Conservation (phyloP, 2,113 vertebrate species). For the Bujurquina vittata region DNA sequence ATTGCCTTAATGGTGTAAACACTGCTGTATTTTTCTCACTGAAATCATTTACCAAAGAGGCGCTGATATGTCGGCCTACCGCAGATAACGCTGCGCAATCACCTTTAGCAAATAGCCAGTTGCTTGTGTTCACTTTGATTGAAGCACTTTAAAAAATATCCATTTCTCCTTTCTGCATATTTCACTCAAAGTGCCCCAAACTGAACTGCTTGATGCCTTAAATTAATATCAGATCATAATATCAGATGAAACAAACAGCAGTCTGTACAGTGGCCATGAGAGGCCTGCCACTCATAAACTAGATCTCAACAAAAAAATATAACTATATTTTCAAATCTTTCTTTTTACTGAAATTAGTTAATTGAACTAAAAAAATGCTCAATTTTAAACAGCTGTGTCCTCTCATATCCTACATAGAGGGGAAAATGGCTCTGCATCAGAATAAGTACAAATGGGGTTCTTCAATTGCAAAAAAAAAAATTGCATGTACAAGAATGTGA, state of each 20-base stretch:
- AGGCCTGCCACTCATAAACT: neutral
- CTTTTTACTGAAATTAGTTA: too few species aligned
- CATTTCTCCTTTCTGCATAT: neutral
- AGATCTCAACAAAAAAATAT: too few species aligned
- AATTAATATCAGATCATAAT: neutral
- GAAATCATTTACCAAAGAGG: slow-evolving; percentile 48
- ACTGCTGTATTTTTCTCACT: neutral
- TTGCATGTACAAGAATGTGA: neutral
- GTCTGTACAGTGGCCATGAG: neutral
- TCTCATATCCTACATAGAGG: neutral
- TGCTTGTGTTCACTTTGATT: neutral
- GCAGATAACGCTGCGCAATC: neutral
- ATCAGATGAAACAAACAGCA: neutral
- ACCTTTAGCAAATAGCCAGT: neutral
- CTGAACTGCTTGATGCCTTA: slow-evolving; percentile 29
- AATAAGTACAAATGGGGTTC: neutral
- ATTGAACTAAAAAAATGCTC: too few species aligned
- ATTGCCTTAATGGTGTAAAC: slow-evolving; percentile 48
- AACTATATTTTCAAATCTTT: too few species aligned
- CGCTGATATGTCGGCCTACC: neutral
- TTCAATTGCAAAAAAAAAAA: neutral
- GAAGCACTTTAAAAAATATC: slow-evolving; percentile 1
- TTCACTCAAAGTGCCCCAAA: slow-evolving; percentile 16
- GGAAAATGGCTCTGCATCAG: neutral
- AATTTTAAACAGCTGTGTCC: neutral